Base-by-base conservation (phyloP, 2,888 invertebrate species). In the Metellina segmentata region DNA sequence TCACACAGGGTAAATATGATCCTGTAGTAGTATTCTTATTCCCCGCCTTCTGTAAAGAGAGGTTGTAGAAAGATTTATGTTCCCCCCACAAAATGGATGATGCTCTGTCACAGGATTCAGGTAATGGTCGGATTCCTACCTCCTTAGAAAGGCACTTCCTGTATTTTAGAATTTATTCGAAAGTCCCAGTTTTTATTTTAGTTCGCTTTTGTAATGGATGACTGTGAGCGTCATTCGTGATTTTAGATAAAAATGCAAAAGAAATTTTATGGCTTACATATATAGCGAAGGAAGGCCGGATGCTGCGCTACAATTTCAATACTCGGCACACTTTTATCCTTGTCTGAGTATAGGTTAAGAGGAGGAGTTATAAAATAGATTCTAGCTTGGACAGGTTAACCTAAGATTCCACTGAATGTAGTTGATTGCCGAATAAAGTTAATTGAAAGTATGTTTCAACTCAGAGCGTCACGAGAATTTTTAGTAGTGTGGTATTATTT, bases 81-180 rank as follows among this genome's bases (percentile, higher is more conserved):
- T 70, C 70, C 0, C 13, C 34, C 1, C 72, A 34, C 53, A 79
- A 61, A 81, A 88, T 81, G 72, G 81, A 88, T 88, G 87, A 88
- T 72, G 48, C 34, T 81, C 87, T 88, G 87, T 88, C 87, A 88
- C 53, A 81, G 49, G 81, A 74, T 74, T 81, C 86, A 87, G 78
- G 81, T 79, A 88, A 81, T 74, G 74, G 81, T 88, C 72, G 87
- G 77, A 77, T 72, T 77, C 72, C 34, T 71, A 81, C 51, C 34
- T 81, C 77, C 85, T 71, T 87, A 78, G 51, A 71, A 79, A 71
- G 79, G 79, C 70, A 79, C 51, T 78, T 79, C 79, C 72, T 70
- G 74, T 52, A 53, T 53, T 74, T 53, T 51, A 74, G 72, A 85
- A 85, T 85, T 85, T 74, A 85, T 85, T 85, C 51, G 9, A 52